These are phyloP conservation scores for Glaucopsyche alexis DNA, from an alignment of 2,888 invertebrate genomes.

Conservation along the genomic window DNA sequence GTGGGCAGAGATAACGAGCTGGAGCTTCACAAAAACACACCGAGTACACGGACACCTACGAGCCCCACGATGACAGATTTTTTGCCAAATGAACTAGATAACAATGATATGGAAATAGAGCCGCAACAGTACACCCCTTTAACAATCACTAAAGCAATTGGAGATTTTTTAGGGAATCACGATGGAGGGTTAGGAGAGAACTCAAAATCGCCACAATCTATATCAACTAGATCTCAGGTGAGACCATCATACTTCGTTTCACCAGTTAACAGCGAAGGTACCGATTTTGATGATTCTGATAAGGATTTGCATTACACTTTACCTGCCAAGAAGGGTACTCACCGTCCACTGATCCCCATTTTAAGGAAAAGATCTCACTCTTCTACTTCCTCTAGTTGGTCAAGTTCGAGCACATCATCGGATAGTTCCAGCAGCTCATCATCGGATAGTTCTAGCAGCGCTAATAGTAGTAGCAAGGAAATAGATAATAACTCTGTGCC, in stretches of 20 bases:
- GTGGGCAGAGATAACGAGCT: too few relatives aligned
- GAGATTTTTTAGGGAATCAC: neutral
- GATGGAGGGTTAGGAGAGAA: neutral
- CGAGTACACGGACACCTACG: too few relatives aligned
- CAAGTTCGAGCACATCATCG: constrained; percentile 20
- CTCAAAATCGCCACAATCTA: neutral
- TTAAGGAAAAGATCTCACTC: neutral
- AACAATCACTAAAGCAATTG: neutral
- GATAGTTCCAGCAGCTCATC: constrained; percentile 28
- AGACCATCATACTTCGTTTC: neutral
- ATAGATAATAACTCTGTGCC: constrained; percentile 26
- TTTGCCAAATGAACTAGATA: constrained; percentile 8
- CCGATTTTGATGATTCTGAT: constrained; percentile 23
- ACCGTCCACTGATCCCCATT: neutral
- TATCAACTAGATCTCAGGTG: neutral
- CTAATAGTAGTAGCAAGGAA: constrained; percentile 28
- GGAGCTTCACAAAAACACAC: too few relatives aligned
- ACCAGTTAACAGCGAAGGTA: constrained; percentile 7
- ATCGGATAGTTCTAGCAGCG: neutral
- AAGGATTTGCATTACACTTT: neutral
- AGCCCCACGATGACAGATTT: too few relatives aligned
- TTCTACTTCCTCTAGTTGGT: constrained; percentile 5
- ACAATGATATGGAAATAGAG: neutral
- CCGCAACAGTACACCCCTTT: neutral
- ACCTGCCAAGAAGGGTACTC: neutral